Percentiles rank a stretch among this genome's conserved stretches.
Conservation (phyloP, 2,797 vertebrate species). For the Anomalospiza imberbis region DNA sequence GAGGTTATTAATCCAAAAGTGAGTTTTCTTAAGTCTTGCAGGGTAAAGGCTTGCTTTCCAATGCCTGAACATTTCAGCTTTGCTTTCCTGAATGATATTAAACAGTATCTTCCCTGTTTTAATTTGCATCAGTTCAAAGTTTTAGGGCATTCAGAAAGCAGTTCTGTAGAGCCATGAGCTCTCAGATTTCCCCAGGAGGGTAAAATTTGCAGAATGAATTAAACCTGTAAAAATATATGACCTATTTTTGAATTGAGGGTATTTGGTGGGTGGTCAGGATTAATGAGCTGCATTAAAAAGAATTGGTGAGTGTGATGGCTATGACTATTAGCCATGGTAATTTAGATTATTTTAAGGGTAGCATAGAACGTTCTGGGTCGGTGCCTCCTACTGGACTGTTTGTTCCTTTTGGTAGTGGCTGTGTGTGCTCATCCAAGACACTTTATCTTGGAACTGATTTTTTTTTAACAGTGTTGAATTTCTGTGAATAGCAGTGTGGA, state of each 20-base stretch:
- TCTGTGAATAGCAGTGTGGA: neutral
- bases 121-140: neutral
- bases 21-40: neutral
- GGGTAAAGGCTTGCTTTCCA: neutral
- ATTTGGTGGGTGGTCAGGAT: neutral
- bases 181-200: neutral
- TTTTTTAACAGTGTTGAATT: neutral
- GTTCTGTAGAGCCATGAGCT: neutral
- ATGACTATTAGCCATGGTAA: neutral
- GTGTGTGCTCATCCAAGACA: neutral
- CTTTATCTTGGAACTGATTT: neutral
- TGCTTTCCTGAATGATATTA: neutral
- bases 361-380: neutral
- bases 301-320: neutral
- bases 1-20: neutral
- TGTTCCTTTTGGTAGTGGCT: neutral
- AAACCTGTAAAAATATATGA: neutral
- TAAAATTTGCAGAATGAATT: neutral
- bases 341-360: constrained; percentile 16
- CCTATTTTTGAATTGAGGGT: neutral
- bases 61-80: neutral
- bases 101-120: neutral
- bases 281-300: neutral
- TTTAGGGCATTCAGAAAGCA: neutral
- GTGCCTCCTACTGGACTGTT: neutral